Percentiles rank a stretch among this genome's conserved stretches.
These are phyloP conservation scores for Pyrgilauda ruficollis DNA, from an alignment of 2,113 vertebrate species.

Conservation along the genomic window DNA sequence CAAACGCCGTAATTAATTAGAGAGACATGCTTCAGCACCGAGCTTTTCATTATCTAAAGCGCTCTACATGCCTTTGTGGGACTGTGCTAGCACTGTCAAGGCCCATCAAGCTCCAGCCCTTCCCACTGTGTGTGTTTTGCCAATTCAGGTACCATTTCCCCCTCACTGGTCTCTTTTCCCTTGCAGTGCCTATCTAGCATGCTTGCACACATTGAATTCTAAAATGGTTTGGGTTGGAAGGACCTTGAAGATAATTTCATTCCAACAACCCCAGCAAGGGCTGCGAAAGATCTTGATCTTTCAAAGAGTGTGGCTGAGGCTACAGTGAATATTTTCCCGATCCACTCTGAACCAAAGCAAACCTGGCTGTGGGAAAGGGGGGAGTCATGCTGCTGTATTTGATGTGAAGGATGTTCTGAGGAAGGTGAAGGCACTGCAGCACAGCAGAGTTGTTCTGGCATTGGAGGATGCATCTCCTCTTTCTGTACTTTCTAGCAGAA, in stretches of 20 bases:
- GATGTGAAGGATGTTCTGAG: neutral
- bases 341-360: neutral
- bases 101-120: neutral
- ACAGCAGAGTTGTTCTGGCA: neutral
- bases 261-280: neutral
- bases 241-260: neutral
- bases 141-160: neutral
- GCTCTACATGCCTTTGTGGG: fast-evolving
- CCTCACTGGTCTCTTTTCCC: neutral
- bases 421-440: neutral
- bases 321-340: neutral
- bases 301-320: neutral
- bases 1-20: conserved; percentile 18
- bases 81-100: neutral
- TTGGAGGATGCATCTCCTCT: neutral
- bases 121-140: neutral
- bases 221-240: neutral
- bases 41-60: neutral
- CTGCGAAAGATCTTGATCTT: neutral
- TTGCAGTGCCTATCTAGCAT: neutral
- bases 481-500: neutral
- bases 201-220: neutral
- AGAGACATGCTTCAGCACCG: neutral
- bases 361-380: neutral
- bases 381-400: neutral